phyloP scores from a whole-genome alignment of 2,797 vertebrate species.

The Champsocephalus gunnari region DNA sequence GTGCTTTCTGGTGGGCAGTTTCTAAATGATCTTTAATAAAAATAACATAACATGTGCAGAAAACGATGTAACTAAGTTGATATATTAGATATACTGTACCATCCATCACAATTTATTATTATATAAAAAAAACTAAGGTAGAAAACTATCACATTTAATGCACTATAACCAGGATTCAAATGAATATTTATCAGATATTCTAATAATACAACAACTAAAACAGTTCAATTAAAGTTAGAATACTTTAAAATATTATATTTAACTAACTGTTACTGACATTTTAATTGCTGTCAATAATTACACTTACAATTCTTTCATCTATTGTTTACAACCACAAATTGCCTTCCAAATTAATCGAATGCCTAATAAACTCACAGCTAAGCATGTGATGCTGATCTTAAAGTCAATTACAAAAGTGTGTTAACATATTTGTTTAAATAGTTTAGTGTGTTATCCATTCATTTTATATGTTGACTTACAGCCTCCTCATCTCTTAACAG shows the following conservation, averaged over 20 bases:
- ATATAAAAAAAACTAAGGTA: background rate
- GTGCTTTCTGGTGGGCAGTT: no score
- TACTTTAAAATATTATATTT: background rate
- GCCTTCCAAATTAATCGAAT: background rate
- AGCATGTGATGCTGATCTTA: background rate
- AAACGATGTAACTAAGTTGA: no score
- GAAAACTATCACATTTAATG: background rate
- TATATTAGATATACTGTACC: background rate
- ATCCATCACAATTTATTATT: background rate
- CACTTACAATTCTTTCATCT: background rate
- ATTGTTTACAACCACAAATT: background rate
- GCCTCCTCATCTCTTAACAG: conserved; percentile 76
- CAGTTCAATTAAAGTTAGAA: background rate
- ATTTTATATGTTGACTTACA: conserved; percentile 19
- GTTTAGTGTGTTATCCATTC: background rate
- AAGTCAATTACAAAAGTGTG: background rate
- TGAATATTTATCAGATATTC: background rate
- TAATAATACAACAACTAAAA: background rate
- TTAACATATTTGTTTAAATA: background rate
- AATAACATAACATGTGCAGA: no score
- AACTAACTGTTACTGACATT: background rate
- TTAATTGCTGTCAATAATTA: background rate
- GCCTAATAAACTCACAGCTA: background rate
- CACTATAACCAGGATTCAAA: background rate
- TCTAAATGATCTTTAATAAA: no score